Evolutionary conservation across 2,888 invertebrate genomes (phyloP).

Genomic region (Amphimallon solstitiale): DNA sequence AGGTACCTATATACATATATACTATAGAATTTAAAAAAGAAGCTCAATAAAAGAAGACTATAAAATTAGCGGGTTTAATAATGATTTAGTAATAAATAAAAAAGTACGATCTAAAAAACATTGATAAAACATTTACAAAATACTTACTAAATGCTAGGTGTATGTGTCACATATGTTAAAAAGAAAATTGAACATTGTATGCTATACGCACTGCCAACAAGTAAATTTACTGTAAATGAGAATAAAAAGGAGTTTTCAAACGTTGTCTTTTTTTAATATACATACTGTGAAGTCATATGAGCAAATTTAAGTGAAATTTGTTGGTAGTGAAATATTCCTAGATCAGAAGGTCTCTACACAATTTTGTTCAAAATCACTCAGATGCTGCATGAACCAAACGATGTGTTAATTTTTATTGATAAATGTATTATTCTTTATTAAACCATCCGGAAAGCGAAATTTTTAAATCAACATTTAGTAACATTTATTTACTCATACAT

Average conservation of each 20-base stretch:
- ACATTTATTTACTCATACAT: too few species aligned
- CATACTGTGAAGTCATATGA: too few species aligned
- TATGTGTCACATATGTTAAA: constrained; percentile 39
- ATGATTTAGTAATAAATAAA: constrained; percentile 35
- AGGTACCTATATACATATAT: constrained; percentile 22
- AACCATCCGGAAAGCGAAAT: too few species aligned
- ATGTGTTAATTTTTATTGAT: too few species aligned
- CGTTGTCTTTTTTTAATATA: neutral
- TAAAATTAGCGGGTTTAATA: constrained; percentile 48
- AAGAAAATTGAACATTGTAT: constrained; percentile 40
- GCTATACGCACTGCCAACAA: constrained; percentile 47
- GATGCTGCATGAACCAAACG: too few species aligned
- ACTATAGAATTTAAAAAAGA: constrained; percentile 38
- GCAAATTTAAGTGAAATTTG: too few species aligned
- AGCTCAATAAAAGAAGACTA: constrained; percentile 50
- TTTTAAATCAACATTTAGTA: too few species aligned
- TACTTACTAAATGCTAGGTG: constrained; percentile 39
- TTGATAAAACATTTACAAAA: constrained; percentile 40
- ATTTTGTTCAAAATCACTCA: too few species aligned
- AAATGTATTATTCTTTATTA: too few species aligned
- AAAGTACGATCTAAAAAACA: constrained; percentile 35
- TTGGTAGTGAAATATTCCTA: too few species aligned
- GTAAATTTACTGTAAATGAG: constrained; percentile 33
- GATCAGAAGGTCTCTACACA: too few species aligned
- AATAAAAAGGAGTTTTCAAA: constrained; percentile 30